phyloP scores from a whole-genome alignment of 2,888 invertebrate genomes.

The Noctuana brunneofusca region DNA sequence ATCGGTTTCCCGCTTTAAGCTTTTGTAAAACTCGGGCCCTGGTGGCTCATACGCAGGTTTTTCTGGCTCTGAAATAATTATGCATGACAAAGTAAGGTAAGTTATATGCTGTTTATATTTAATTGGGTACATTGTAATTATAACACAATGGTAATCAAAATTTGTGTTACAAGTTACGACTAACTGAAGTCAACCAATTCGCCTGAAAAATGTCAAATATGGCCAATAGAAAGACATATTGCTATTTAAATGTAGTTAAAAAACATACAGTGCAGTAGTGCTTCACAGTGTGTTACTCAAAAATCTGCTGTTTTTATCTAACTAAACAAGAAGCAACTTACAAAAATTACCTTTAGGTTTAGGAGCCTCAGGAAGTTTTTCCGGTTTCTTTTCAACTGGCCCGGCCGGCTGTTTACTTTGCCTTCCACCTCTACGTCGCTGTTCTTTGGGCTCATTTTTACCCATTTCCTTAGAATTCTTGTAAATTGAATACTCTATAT shows the following conservation, averaged over 20 bases:
- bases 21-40: slow-evolving; percentile 70
- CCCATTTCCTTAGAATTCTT: slow-evolving; percentile 63
- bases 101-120: too few species aligned
- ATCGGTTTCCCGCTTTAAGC: slow-evolving; percentile 71
- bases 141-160: too few species aligned
- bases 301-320: background rate
- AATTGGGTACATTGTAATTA: too few species aligned
- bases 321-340: background rate
- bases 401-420: slow-evolving; percentile 50
- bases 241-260: too few species aligned
- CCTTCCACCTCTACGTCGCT: slow-evolving; percentile 55
- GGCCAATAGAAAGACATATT: too few species aligned
- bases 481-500: slow-evolving; percentile 35
- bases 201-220: too few species aligned
- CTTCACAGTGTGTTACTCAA: too few species aligned
- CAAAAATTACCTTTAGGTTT: slow-evolving; percentile 30
- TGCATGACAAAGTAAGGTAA: background rate
- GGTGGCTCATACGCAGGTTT: slow-evolving; percentile 62
- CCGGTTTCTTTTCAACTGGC: slow-evolving; percentile 44
- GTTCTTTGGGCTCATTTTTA: slow-evolving; percentile 67
- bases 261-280: too few species aligned
- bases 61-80: slow-evolving; percentile 54
- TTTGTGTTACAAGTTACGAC: too few species aligned
- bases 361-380: slow-evolving; percentile 37
- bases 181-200: too few species aligned